Conservation (phyloP, 2,797 vertebrate genomes). For the Gila robusta region DNA sequence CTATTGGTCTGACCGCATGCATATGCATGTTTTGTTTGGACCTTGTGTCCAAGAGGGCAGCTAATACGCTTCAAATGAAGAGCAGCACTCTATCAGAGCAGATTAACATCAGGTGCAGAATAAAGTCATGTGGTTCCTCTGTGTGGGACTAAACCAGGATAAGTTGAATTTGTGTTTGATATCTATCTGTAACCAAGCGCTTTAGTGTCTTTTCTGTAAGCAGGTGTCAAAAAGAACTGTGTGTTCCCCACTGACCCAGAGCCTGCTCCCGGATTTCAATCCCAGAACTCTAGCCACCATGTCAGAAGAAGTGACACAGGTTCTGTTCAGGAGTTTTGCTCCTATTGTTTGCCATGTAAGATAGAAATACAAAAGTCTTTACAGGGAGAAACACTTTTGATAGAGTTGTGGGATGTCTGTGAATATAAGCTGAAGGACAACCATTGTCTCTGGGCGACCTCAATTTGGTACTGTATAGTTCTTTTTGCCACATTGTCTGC, state of each 20-base stretch:
- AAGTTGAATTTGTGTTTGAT: constrained; percentile 24
- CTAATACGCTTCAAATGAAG: constrained; percentile 63
- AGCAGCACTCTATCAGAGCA: constrained; percentile 64
- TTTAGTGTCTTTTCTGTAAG: neutral
- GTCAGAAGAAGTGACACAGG: constrained; percentile 42
- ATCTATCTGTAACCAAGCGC: neutral
- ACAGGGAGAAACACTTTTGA: constrained; percentile 77
- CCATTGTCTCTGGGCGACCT: constrained; percentile 96
- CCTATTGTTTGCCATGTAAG: constrained; percentile 76
- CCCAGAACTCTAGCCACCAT: constrained; percentile 53
- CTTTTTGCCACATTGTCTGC: constrained; percentile 94
- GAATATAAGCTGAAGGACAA: constrained; percentile 96
- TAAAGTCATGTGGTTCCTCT: constrained; percentile 27
- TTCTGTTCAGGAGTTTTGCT: constrained; percentile 63
- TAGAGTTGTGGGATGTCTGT: constrained; percentile 95
- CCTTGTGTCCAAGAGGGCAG: constrained; percentile 46
- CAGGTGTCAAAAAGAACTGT: constrained; percentile 13
- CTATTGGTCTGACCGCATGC: constrained; percentile 49
- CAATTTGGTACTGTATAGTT: constrained; percentile 99
- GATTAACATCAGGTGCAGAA: constrained; percentile 51
- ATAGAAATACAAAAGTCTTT: constrained; percentile 89
- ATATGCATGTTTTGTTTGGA: constrained; percentile 59
- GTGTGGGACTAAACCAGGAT: constrained; percentile 7
- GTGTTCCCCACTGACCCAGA: neutral
- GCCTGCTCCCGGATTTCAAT: constrained; percentile 12